Evolutionary conservation across 2,113 vertebrate genomes (phyloP).

Genomic region (Chaetorhynchus papuensis): DNA sequence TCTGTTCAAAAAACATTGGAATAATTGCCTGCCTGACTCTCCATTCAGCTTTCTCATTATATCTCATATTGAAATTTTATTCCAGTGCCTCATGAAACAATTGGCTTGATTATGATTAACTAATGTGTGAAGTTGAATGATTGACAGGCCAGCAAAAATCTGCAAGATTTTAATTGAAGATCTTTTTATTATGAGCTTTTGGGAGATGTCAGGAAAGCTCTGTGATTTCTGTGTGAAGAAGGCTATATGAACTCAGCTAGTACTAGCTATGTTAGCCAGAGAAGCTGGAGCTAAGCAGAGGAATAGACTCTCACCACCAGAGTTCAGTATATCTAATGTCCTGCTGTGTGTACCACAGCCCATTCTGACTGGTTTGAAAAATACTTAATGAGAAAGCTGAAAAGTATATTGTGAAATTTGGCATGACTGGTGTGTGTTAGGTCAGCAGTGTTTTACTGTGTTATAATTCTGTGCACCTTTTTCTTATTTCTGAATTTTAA

Average conservation of each 20-base stretch:
- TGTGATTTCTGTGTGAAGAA: background rate
- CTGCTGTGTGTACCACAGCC: background rate
- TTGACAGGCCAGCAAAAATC: background rate
- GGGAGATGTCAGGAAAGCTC: background rate
- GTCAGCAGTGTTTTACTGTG: background rate
- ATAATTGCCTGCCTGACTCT: background rate
- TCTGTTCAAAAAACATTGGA: background rate
- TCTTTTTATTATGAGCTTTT: background rate
- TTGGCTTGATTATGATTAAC: background rate
- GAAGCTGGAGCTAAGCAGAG: background rate
- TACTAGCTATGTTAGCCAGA: background rate
- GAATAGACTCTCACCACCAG: background rate
- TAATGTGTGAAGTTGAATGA: background rate
- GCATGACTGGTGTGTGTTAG: background rate
- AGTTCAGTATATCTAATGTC: background rate
- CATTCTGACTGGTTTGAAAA: background rate
- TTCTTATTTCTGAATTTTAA: background rate
- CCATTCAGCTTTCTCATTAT: background rate
- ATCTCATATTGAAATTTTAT: background rate
- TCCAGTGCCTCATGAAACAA: background rate
- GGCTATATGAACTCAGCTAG: background rate
- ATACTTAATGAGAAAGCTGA: background rate
- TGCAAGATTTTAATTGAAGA: background rate
- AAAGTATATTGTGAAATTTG: background rate
- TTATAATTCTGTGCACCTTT: background rate